phyloP scores from a whole-genome alignment of 2,113 vertebrate genomes.

The Syngnathus floridae region DNA sequence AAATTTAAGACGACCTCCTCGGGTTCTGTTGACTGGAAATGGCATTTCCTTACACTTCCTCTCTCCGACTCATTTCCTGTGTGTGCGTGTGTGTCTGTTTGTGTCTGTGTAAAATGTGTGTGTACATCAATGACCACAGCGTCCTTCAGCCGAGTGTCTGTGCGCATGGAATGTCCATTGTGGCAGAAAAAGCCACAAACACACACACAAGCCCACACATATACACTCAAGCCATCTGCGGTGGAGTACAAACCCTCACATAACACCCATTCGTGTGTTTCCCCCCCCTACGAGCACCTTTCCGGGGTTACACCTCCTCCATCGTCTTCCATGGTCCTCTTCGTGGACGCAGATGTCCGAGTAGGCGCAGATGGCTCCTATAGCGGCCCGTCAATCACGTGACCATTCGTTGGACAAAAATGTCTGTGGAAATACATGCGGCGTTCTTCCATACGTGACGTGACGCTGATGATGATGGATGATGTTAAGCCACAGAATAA shows the following conservation, averaged over 20 bases:
- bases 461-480: slow-evolving; percentile 49
- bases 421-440: slow-evolving; percentile 5
- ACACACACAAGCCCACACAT: slow-evolving; percentile 28
- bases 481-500: background rate
- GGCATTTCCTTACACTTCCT: slow-evolving; percentile 31
- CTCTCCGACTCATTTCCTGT: slow-evolving; percentile 26
- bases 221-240: slow-evolving; percentile 53
- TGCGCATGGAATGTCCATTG: slow-evolving; percentile 13
- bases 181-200: slow-evolving; percentile 14
- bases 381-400: slow-evolving; percentile 61
- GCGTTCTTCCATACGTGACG: slow-evolving; percentile 12
- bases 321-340: slow-evolving; percentile 31
- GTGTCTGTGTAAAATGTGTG: slow-evolving; percentile 1
- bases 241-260: slow-evolving; percentile 35
- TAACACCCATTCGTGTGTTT: slow-evolving; percentile 35
- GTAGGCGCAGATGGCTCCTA: slow-evolving; percentile 62
- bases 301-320: slow-evolving; percentile 57
- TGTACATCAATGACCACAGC: slow-evolving; percentile 1
- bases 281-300: slow-evolving; percentile 38
- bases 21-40: slow-evolving; percentile 33
- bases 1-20: slow-evolving; percentile 32
- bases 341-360: slow-evolving; percentile 62
- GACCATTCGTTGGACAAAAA: slow-evolving; percentile 25
- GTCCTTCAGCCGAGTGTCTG: slow-evolving; percentile 7
- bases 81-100: background rate